phyloP scores from a whole-genome alignment of 2,888 invertebrate genomes.

The Lasius fuliginosus region DNA sequence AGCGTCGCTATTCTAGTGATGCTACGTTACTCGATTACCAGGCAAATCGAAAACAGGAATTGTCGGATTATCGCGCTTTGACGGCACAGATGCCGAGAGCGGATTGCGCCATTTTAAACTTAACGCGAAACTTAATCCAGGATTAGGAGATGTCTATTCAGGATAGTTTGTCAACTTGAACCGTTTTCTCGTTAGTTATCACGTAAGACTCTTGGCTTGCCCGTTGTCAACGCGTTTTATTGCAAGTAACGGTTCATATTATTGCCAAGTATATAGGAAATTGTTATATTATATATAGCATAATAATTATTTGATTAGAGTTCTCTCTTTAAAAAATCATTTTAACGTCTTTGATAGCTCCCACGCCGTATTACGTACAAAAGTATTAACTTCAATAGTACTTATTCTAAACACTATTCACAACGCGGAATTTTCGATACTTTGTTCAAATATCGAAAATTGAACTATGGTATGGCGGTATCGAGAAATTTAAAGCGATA shows the following conservation, averaged over 20 bases:
- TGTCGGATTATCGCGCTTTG: slow-evolving; percentile 43
- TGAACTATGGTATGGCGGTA: neutral
- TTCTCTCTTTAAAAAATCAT: neutral
- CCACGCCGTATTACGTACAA: neutral
- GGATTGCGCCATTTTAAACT: slow-evolving; percentile 52
- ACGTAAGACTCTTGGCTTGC: neutral
- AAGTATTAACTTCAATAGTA: neutral
- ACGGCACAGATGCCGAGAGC: neutral
- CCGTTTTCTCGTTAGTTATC: neutral
- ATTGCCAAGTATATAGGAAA: neutral
- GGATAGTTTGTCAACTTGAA: slow-evolving; percentile 40
- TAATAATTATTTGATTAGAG: neutral
- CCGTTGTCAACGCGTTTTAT: neutral
- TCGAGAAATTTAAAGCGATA: neutral
- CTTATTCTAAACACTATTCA: neutral
- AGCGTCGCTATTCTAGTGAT: slow-evolving; percentile 11
- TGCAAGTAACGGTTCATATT: neutral
- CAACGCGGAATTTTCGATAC: too few species aligned
- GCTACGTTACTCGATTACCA: slow-evolving; percentile 36
- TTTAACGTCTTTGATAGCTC: neutral
- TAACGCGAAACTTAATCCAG: slow-evolving; percentile 56
- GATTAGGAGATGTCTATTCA: slow-evolving; percentile 50
- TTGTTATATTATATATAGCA: neutral
- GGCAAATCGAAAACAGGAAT: slow-evolving; percentile 34
- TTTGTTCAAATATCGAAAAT: slow-evolving; percentile 10